phyloP scores from a whole-genome alignment of 2,797 vertebrate species.

The Mus caroli region DNA sequence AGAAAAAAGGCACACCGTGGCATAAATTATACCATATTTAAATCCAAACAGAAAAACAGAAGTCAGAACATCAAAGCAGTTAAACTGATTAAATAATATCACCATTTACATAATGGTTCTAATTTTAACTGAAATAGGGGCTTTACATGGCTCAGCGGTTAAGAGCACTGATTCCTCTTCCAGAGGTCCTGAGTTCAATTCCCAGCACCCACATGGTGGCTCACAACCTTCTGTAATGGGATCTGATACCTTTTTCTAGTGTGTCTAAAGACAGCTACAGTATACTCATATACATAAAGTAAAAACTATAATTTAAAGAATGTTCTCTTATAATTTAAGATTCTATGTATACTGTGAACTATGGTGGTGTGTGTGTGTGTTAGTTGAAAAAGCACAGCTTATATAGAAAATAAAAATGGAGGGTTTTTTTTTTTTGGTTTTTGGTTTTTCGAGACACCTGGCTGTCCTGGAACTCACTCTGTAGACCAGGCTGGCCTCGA shows the following conservation, averaged over 20 bases:
- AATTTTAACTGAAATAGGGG: conserved; percentile 26
- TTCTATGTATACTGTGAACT: not conserved
- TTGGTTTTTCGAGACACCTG: too few species aligned
- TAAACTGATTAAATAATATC: conserved; percentile 38
- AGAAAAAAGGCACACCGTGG: conserved; percentile 6
- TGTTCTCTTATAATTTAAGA: conserved; percentile 19
- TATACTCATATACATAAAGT: not conserved
- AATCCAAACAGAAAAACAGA: conserved; percentile 10
- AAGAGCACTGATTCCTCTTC: too few species aligned
- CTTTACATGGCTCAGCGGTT: not conserved
- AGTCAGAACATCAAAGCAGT: not conserved
- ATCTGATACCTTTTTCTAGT: not conserved
- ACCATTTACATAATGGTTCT: conserved; percentile 10
- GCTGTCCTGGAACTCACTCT: too few species aligned
- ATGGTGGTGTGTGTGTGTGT: not conserved
- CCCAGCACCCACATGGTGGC: not conserved
- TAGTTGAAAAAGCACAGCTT: not conserved
- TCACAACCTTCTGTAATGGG: not conserved
- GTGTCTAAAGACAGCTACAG: too few species aligned
- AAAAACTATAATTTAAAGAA: not conserved
- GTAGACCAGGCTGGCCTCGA: too few species aligned
- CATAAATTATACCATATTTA: not conserved
- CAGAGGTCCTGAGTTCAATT: not conserved
- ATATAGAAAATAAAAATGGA: not conserved
- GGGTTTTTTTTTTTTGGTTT: too few species aligned